These are phyloP conservation scores for Ryuthela nishihirai DNA, from an alignment of 2,888 invertebrate species.

Conservation along the genomic window DNA sequence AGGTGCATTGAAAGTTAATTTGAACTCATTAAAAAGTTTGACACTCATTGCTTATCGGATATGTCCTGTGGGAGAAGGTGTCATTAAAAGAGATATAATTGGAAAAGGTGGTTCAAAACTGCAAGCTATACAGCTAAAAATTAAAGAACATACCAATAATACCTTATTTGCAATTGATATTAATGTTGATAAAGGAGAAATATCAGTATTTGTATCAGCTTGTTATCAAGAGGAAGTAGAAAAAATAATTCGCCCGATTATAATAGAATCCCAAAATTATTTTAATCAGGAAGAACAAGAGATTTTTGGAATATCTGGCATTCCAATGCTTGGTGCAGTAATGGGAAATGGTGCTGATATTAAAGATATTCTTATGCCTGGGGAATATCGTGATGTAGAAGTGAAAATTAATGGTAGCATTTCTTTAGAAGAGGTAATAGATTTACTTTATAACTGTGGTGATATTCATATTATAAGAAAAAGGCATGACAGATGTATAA, in stretches of 20 bases:
- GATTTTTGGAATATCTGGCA: constrained; percentile 1
- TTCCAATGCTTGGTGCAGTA: constrained; percentile 8
- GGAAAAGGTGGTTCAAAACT: constrained; percentile 12
- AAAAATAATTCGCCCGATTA: constrained; percentile 6
- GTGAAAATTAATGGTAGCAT: constrained; percentile 2
- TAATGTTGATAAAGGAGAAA: constrained; percentile 15
- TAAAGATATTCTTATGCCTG: constrained; percentile 24
- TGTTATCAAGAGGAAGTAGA: constrained; percentile 1
- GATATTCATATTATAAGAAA: constrained; percentile 5
- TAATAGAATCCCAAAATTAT: constrained; percentile 8
- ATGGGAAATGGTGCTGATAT: constrained; percentile 17
- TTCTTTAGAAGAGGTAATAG: constrained; percentile 6
- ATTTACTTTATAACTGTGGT: constrained; percentile 15
- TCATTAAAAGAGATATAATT: constrained; percentile 12
- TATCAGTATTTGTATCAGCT: constrained; percentile 15
- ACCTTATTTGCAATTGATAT: constrained; percentile 10
- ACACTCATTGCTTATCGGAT: constrained; percentile 1
- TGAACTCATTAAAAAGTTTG: constrained; percentile 9
- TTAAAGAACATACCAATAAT: constrained; percentile 6
- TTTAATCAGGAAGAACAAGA: constrained; percentile 14
- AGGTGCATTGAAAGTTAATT: constrained; percentile 3
- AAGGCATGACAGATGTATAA: constrained; percentile 22
- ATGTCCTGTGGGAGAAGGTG: constrained; percentile 15
- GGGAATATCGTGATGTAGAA: constrained; percentile 23
- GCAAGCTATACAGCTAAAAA: constrained; percentile 5